Evolutionary conservation across 2,888 invertebrate species (phyloP), one percentile per base, ranked within the genome.

Genomic region (Stegana nigrithorax): DNA sequence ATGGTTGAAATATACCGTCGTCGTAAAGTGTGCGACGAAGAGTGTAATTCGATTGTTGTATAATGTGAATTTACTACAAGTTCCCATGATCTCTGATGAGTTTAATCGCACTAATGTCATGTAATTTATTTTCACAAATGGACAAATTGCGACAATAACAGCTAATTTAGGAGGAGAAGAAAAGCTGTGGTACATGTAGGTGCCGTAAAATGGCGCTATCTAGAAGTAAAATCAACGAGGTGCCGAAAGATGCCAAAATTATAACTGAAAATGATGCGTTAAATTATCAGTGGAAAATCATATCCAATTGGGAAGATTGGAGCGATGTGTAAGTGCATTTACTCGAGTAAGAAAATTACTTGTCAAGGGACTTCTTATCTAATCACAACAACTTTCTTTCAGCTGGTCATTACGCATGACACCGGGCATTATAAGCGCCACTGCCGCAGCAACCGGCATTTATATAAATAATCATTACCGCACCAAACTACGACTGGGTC

Each of bases 391-490:
- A n/a, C n/a, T n/a, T n/a, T n/a, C n/a, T 68, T 82, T 12, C 70
- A 90, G 90, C n/a, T 89, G 88, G 87, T 81, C 87, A 0, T 82
- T 89, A 58, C 83, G 85, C 10, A 88, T 88, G 78, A 88, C 89
- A 0, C 80, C 89, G 0, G 81, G 83, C 1, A 67, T 89, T 1
- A 80, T 92, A 1, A 89, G 88, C 8, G 82, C 81, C 0, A 59
- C 88, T 8, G 88, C 89, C 67, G 88, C 88, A 0, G 1, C 87
- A 0, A 86, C 88, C 1, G 91, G 91, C 0, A 77, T 88, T 0
- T 83, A 88, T 39, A 87, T 93, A n/a, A 92, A 92, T 75, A 86
- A 82, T 26, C 87, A 90, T 70, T 92, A 88, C 74, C 87, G 93
- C 62, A 84, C 70, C 0, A 91, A 89, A 76, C 78, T 93, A 3